phyloP scores from a whole-genome alignment of 2,797 vertebrate genomes.

The Paratrypauchen microcephalus region DNA sequence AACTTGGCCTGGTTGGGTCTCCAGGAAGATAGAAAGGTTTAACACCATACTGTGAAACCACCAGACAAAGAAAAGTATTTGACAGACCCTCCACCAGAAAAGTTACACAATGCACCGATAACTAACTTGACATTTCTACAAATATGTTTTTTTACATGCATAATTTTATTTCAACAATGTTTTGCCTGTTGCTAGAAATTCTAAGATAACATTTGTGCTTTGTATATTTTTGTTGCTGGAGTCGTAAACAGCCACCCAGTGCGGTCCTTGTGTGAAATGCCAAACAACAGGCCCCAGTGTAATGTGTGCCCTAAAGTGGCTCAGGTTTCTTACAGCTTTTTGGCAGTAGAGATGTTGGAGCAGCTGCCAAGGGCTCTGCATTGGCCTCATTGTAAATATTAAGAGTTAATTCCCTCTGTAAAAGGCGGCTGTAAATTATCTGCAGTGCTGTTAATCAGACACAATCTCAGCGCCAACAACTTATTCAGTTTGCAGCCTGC shows the following conservation, averaged over 20 bases:
- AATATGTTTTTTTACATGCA: neutral
- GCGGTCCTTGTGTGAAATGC: constrained; percentile 20
- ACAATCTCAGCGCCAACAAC: constrained; percentile 73
- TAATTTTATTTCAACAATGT: constrained; percentile 7
- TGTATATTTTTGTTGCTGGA: constrained; percentile 11
- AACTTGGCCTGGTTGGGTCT: too few species aligned
- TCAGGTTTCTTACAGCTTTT: constrained; percentile 37
- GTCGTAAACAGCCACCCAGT: constrained; percentile 1
- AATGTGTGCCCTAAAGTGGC: constrained; percentile 42
- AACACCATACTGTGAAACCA: too few species aligned
- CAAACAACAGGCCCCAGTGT: constrained; percentile 21
- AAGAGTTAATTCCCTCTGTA: constrained; percentile 80
- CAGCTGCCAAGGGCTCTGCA: constrained; percentile 60
- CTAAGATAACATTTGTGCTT: constrained; percentile 6
- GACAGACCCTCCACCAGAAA: too few species aligned
- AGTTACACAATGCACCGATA: constrained; percentile 4
- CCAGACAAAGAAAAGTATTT: too few species aligned
- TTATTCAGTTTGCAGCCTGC: constrained; percentile 73
- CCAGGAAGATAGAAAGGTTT: too few species aligned
- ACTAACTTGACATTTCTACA: constrained; percentile 10
- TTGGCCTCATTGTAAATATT: constrained; percentile 83
- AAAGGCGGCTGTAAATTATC: constrained; percentile 84
- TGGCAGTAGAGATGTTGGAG: constrained; percentile 24
- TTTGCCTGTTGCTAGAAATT: constrained; percentile 1
- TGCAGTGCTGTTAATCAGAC: constrained; percentile 80